Conservation (phyloP, 2,888 invertebrate genomes). For the Erynnis tages region DNA sequence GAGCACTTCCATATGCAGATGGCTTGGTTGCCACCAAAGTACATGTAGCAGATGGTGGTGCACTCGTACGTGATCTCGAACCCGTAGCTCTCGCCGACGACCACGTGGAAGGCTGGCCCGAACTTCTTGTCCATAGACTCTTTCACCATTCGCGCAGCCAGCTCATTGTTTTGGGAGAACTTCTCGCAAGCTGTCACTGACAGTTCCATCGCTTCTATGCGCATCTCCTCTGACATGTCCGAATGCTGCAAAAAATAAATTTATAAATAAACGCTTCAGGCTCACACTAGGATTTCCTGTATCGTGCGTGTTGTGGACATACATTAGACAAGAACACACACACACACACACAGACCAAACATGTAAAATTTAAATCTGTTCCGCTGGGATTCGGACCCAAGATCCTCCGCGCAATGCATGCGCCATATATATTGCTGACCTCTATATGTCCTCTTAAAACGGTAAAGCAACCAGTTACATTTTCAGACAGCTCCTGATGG, state of each 20-base stretch:
- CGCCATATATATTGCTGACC: no score
- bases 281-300: no score
- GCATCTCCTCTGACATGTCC: conserved; percentile 97
- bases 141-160: conserved; percentile 96
- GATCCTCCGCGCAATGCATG: no score
- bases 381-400: no score
- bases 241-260: conserved; percentile 85
- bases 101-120: conserved; percentile 96
- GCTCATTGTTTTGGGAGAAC: conserved; percentile 91
- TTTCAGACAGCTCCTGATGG: no score
- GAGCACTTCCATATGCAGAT: conserved; percentile 95
- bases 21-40: conserved; percentile 95
- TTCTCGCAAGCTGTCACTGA: conserved; percentile 97
- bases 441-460: no score
- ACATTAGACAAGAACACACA: no score
- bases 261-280: no score
- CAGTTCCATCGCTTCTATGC: conserved; percentile 93
- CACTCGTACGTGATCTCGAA: conserved; percentile 96
- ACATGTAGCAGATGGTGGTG: conserved; percentile 92
- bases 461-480: no score
- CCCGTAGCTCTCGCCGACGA: conserved; percentile 97
- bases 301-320: no score
- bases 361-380: no score
- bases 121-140: conserved; percentile 98
- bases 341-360: no score